Evolutionary conservation across 2,113 vertebrate species (phyloP).

Genomic region (Pipra filicauda): DNA sequence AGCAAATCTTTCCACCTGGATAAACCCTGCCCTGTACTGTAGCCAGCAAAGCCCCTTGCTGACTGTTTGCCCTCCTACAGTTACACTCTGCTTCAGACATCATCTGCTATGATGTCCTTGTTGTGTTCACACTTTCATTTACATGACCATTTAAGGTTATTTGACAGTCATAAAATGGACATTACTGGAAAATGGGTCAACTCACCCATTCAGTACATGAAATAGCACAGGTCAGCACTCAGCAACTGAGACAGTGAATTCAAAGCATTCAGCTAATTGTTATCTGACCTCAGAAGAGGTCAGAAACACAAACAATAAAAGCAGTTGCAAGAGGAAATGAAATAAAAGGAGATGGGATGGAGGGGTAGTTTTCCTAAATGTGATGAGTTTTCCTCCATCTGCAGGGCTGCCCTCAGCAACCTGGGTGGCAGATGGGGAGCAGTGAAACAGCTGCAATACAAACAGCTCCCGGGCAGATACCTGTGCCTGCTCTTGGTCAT

Average conservation of each 20-base stretch:
- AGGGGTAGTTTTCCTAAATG: background rate
- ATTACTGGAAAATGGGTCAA: background rate
- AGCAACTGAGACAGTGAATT: background rate
- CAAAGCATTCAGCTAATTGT: background rate
- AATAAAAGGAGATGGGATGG: background rate
- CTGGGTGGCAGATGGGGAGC: background rate
- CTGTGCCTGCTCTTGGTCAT: background rate
- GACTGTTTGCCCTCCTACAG: accelerated
- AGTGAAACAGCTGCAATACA: background rate
- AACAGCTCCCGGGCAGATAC: background rate
- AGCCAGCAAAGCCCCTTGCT: background rate
- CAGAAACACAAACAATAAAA: background rate
- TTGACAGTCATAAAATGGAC: background rate
- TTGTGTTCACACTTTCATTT: background rate
- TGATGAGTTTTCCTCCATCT: background rate
- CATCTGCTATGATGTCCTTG: background rate
- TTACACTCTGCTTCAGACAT: background rate
- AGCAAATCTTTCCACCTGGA: background rate
- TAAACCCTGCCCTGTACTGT: background rate
- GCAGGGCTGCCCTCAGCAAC: background rate
- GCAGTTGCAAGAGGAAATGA: background rate
- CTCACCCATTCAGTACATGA: background rate
- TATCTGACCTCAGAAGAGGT: background rate
- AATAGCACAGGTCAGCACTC: background rate
- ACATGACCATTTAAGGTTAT: background rate